Evolutionary conservation across 2,888 invertebrate genomes (phyloP), one percentile per base, ranked within the genome.

Genomic region (Acanthoscelides obtectus): DNA sequence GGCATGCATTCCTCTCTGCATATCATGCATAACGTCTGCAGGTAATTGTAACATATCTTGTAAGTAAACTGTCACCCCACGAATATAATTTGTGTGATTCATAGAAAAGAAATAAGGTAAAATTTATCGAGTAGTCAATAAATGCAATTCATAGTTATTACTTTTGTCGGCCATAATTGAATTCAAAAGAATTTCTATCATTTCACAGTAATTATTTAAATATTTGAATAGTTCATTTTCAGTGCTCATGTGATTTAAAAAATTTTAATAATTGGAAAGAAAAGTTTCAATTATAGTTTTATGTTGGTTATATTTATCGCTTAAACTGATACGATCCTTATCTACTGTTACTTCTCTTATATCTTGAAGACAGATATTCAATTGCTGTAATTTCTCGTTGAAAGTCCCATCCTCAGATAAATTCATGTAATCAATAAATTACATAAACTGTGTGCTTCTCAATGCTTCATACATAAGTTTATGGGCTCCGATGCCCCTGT

Each of bases 1-100:
- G 64, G 78, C 72, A 27, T 70, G 67, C 76, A 77, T 79, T 73
- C 77, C 77, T 76, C 73, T 72, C 73, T 71, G 71, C 72, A 78
- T 63, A 77, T 78, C 75, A 72, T 76, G 21, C 69, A 72, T 66
- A 66, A 76, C 71, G n/a, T n/a, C n/a, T n/a, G n/a, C n/a, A n/a
- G n/a, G n/a, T n/a, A 78, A 67, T 73, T 79, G 20, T 64, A 69
- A 17, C 69, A 69, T 69, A 69, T 64, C 69, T 69, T 69, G 69
- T 64, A 69, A 64, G n/a, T 69, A 69, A 69, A 69, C 22, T 65
- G 70, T 70, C 22, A 70, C 66, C 22, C 70, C 70, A 22, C 64
- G 66, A 67, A 69, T 63, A 63, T 64, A 22, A 6, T 63, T 69
- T 20, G 69, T 69, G 63, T 69, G 69, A 45, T 63, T 63, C 63